These are phyloP conservation scores for Lithophane semibrunnea DNA, from an alignment of 2,888 invertebrate genomes.

Conservation along the genomic window DNA sequence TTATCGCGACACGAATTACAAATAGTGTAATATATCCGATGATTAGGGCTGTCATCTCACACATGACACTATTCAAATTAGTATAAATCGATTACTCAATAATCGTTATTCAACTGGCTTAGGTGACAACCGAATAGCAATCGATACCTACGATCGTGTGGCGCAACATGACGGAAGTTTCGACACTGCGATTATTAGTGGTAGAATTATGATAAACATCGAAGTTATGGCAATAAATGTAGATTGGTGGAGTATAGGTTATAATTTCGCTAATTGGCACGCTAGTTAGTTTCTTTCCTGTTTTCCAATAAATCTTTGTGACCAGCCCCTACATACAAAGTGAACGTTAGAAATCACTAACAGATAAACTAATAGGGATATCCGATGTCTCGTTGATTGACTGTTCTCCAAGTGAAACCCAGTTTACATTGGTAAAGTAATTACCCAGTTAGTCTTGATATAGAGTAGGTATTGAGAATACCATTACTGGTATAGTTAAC, in stretches of 20 bases:
- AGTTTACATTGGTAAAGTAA: constrained; percentile 15
- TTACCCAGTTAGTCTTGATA: constrained; percentile 2
- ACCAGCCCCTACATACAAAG: background rate
- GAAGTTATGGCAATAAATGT: constrained; percentile 79
- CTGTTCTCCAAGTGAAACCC: background rate
- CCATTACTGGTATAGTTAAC: constrained; percentile 6
- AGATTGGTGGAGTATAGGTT: constrained; percentile 57
- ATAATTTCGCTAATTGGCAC: constrained; percentile 71
- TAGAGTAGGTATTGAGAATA: constrained; percentile 17
- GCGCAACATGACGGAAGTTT: constrained; percentile 86
- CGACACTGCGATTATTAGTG: constrained; percentile 79
- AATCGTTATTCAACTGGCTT: constrained; percentile 83
- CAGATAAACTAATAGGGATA: constrained; percentile 3
- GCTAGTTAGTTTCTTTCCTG: constrained; percentile 67
- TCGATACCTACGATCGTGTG: constrained; percentile 79
- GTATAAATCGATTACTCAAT: constrained; percentile 81
- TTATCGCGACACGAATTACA: constrained; percentile 47
- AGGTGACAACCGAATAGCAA: constrained; percentile 83
- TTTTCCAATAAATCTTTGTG: constrained; percentile 30
- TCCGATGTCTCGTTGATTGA: constrained; percentile 27
- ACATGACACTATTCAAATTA: constrained; percentile 64
- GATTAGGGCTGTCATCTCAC: constrained; percentile 72
- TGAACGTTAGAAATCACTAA: background rate
- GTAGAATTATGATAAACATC: constrained; percentile 80
- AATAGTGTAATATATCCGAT: constrained; percentile 59